Conservation (phyloP, 2,797 vertebrate genomes). For the Furcifer pardalis region DNA sequence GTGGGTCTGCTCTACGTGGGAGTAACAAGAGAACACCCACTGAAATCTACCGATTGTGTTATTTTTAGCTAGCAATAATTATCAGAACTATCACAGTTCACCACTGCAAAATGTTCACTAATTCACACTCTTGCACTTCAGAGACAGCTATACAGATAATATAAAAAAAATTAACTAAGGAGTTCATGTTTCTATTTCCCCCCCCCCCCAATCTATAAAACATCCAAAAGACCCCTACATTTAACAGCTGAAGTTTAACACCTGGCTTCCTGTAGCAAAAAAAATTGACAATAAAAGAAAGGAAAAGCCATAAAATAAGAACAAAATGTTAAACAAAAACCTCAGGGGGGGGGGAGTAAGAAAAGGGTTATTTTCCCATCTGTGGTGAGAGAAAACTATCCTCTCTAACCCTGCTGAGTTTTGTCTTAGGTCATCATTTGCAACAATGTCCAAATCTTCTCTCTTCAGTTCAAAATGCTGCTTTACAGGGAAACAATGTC, state of each 20-base stretch:
- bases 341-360: not conserved
- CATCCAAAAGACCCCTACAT: constrained; percentile 52
- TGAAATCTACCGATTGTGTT: no score
- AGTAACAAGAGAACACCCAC: no score
- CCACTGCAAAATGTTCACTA: no score
- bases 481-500: constrained; percentile 42
- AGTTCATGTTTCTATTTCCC: not conserved
- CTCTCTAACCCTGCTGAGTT: not conserved
- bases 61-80: no score
- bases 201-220: no score
- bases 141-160: no score
- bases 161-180: no score
- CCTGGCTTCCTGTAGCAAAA: constrained; percentile 29
- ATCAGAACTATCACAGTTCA: no score
- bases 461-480: constrained; percentile 27
- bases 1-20: no score
- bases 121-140: no score
- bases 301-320: not conserved
- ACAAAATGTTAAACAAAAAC: not conserved
- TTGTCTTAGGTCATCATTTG: constrained; percentile 7
- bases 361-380: constrained; percentile 49
- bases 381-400: constrained; percentile 46
- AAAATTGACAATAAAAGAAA: not conserved
- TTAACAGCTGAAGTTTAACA: constrained; percentile 60
- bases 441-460: not conserved